Conservation (phyloP, 2,888 invertebrate species). For the Xanthia icteritia region DNA sequence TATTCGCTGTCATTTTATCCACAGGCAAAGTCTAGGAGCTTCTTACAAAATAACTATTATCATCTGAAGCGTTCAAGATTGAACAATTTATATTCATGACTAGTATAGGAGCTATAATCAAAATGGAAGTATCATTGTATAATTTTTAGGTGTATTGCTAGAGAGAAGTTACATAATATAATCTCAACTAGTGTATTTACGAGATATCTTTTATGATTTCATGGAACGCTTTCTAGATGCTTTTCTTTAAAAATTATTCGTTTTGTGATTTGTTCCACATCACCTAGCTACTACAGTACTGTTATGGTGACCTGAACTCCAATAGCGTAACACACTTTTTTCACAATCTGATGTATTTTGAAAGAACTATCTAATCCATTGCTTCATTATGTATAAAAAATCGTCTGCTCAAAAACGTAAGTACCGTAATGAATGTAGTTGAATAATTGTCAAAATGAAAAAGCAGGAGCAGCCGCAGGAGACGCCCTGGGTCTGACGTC, state of each 20-base stretch:
- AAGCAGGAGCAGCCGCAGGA: too few species aligned
- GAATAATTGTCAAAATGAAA: too few species aligned
- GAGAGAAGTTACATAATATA: not conserved
- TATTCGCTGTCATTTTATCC: constrained; percentile 51
- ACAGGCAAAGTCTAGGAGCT: constrained; percentile 39
- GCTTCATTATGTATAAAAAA: not conserved
- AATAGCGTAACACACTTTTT: not conserved
- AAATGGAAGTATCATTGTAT: constrained; percentile 35
- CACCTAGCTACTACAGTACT: not conserved
- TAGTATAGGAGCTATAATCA: constrained; percentile 36
- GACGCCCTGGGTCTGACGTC: too few species aligned
- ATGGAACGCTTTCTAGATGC: not conserved
- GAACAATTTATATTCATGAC: constrained; percentile 73
- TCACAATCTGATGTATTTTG: not conserved
- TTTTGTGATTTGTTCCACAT: too few species aligned
- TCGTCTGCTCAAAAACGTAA: not conserved
- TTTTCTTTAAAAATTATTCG: not conserved
- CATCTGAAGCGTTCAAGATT: constrained; percentile 62
- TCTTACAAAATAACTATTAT: constrained; percentile 58
- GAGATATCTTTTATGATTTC: not conserved
- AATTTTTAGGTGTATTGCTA: constrained; percentile 14
- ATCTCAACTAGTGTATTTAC: not conserved
- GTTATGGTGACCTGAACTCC: not conserved
- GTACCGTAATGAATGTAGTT: not conserved
- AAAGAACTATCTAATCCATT: not conserved